Percentiles rank a stretch among this genome's conserved stretches.
phyloP scores from a whole-genome alignment of 2,113 vertebrate species.

The Pedionomus torquatus region DNA sequence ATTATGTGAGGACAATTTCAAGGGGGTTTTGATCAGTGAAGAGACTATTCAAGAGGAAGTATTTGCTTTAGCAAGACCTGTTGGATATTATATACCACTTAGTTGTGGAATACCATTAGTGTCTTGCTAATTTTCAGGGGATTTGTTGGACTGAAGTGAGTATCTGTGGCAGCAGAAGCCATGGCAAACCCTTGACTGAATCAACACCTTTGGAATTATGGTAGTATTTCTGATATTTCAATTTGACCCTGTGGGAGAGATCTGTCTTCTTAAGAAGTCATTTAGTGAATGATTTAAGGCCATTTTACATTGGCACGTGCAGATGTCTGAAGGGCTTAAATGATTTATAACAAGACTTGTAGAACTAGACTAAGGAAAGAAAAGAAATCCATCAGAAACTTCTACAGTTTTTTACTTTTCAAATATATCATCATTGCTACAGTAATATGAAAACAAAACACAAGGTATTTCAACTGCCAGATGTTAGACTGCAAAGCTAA shows the following conservation, averaged over 20 bases:
- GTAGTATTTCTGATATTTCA: background rate
- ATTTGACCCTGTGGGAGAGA: background rate
- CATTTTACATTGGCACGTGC: constrained; percentile 19
- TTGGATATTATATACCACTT: background rate
- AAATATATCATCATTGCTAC: background rate
- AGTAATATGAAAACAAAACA: background rate
- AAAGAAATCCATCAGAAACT: background rate
- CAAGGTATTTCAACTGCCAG: background rate
- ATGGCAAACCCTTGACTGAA: background rate
- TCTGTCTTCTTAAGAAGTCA: constrained; percentile 26
- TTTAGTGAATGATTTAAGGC: constrained; percentile 38
- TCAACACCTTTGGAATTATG: background rate
- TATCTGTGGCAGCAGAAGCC: background rate
- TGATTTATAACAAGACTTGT: constrained; percentile 4
- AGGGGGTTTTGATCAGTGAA: background rate
- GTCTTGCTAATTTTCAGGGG: background rate
- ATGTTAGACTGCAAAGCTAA: background rate
- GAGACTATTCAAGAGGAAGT: background rate
- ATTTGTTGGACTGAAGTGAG: background rate
- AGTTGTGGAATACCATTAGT: background rate
- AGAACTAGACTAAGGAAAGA: background rate
- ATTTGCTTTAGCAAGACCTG: background rate
- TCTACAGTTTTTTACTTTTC: background rate
- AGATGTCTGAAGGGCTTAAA: constrained; percentile 14
- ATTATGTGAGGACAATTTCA: background rate